phyloP scores from a whole-genome alignment of 2,888 invertebrate species.

The Oscheius sp. region DNA sequence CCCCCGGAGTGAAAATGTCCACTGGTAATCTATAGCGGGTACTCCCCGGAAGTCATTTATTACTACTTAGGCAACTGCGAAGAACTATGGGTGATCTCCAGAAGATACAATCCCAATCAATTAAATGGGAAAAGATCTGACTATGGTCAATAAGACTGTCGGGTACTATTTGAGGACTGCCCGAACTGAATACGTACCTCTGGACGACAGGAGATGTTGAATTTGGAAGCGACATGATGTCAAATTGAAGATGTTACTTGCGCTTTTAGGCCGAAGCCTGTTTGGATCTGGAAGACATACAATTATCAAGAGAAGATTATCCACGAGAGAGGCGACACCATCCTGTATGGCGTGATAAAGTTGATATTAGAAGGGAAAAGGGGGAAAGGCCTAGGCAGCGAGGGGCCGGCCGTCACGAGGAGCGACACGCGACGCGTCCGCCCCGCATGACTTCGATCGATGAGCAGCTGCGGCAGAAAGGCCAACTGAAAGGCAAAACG shows the following conservation, averaged over 20 bases:
- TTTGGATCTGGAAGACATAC: slow-evolving; percentile 5
- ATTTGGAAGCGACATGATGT: slow-evolving; percentile 15
- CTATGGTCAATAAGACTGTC: no score
- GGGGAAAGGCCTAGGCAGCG: not conserved
- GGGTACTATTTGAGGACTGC: not conserved
- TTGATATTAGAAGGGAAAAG: not conserved
- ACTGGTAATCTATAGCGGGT: no score
- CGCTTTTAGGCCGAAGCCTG: slow-evolving; percentile 23
- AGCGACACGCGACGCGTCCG: slow-evolving; percentile 15
- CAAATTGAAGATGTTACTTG: not conserved
- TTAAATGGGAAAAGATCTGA: no score
- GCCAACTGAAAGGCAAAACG: not conserved
- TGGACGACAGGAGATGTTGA: slow-evolving; percentile 8
- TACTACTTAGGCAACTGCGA: no score
- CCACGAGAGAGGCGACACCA: not conserved
- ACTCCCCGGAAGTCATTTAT: no score
- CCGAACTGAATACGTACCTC: not conserved
- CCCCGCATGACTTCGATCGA: not conserved
- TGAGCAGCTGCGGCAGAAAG: not conserved
- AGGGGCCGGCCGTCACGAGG: slow-evolving; percentile 24
- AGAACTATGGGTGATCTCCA: no score
- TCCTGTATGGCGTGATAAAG: no score
- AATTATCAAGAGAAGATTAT: not conserved
- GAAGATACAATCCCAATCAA: no score
- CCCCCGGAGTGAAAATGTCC: no score